Base-by-base conservation (phyloP, 2,888 invertebrate genomes). In the Choreutis nemorana region DNA sequence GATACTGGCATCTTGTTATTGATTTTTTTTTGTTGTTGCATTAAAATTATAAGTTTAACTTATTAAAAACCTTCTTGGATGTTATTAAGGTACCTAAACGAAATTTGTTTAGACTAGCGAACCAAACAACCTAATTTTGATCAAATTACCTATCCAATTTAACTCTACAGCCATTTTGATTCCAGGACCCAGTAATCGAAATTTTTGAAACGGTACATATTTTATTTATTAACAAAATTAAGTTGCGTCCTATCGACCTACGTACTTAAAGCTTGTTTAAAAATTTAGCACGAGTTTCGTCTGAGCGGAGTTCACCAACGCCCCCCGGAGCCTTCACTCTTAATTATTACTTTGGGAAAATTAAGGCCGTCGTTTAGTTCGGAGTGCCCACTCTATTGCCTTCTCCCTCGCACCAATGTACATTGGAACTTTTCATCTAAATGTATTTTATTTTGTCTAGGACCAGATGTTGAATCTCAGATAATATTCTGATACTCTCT, bases 301-400 rank as follows among this genome's bases (percentile, higher is more conserved):
- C 49, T 42, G 50, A 50, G 51, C 53, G 60, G 10, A 12, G 6
- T 12, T 61, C 60, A 57, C 50, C 51, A 50, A 51, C 57, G 57
- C 57, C 67, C 63, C 65, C 59, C 28, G 30, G 35, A 63, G 58
- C 64, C 66, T 78, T 78, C 78, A 72, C 72, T 79, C 77, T 77
- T 79, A 78, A 80, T 80, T 79, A 80, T 78, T 78, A 79, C 80
- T 78, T 78, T 75, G 75, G 71, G 66, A 73, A 75, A 79, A 80
- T 79, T 79, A 80, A 79, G 79, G 73, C 61, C 75, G 78, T 77
- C 79, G 78, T 70, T 78, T 73, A 72, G 66, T 48, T 58, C 55
- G 50, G 58, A 73, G 75, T 67, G 66, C 67, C 67, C 64, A 58
- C 31, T 30, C 39, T 32, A 14, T 34, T 29, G 34, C 28, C 5